Evolutionary conservation across 2,113 vertebrate species (phyloP).

Genomic region (Neogobius melanostomus): DNA sequence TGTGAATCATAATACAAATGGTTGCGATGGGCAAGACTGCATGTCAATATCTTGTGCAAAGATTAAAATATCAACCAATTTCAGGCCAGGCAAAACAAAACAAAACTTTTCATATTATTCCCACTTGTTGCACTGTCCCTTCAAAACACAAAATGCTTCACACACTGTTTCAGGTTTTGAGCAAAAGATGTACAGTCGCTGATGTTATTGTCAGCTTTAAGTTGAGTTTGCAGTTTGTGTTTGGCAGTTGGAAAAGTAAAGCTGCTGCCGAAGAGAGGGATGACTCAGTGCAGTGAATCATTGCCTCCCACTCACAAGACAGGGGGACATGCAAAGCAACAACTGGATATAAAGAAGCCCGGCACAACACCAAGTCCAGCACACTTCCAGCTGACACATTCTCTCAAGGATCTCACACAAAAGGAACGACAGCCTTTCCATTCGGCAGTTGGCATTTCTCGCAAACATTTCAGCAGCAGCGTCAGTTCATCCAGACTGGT

Average conservation of each 20-base stretch:
- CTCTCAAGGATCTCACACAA: conserved; percentile 32
- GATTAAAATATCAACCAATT: background rate
- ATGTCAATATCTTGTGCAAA: no score
- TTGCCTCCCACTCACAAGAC: conserved; percentile 66
- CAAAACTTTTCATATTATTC: background rate
- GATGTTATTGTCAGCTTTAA: conserved; percentile 47
- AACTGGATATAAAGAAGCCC: background rate
- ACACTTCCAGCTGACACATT: conserved; percentile 40
- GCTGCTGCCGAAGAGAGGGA: conserved; percentile 58
- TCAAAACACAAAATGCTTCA: background rate
- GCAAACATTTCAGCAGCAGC: conserved; percentile 32
- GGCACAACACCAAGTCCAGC: conserved; percentile 36
- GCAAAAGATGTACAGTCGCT: conserved; percentile 36
- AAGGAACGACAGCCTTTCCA: conserved; percentile 38
- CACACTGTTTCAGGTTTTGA: background rate
- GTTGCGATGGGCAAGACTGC: no score
- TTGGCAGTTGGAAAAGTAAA: conserved; percentile 55
- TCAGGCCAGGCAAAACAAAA: background rate
- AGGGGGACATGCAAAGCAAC: conserved; percentile 21
- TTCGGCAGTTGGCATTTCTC: background rate
- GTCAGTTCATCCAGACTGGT: conserved; percentile 38
- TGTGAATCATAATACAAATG: no score
- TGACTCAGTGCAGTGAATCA: conserved; percentile 77
- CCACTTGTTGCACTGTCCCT: background rate
- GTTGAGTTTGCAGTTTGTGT: conserved; percentile 35